These are phyloP conservation scores for Pangasius macronema DNA, from an alignment of 2,797 vertebrate genomes.

Conservation along the genomic window DNA sequence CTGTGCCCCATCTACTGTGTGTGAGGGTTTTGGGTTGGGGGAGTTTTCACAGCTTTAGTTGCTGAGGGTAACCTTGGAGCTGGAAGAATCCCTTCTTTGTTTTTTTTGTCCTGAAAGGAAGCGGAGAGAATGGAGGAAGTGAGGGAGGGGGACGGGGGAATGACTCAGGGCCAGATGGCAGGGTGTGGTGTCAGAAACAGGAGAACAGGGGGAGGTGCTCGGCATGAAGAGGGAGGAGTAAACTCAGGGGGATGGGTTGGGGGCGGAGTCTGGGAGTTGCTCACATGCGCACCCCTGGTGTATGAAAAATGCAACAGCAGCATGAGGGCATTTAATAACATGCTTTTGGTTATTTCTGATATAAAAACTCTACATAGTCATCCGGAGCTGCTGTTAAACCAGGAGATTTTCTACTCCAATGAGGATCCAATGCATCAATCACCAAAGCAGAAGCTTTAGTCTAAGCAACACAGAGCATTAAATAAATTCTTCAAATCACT, in stretches of 20 bases:
- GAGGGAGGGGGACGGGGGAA: slow-evolving; percentile 50
- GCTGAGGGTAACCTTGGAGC: slow-evolving; percentile 67
- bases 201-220: slow-evolving; percentile 61
- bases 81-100: slow-evolving; percentile 81
- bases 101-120: slow-evolving; percentile 80
- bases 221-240: slow-evolving; percentile 72
- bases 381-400: not conserved
- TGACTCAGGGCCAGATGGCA: slow-evolving; percentile 80
- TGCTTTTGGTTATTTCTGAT: not conserved
- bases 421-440: not conserved
- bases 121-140: slow-evolving; percentile 68
- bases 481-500: not conserved
- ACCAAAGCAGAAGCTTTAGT: not conserved
- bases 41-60: slow-evolving; percentile 68
- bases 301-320: slow-evolving; percentile 71
- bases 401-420: not conserved
- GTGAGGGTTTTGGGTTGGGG: slow-evolving; percentile 58
- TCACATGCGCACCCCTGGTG: slow-evolving; percentile 94
- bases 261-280: slow-evolving; percentile 74
- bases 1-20: slow-evolving; percentile 47
- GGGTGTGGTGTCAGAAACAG: slow-evolving; percentile 71
- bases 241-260: slow-evolving; percentile 60
- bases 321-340: not conserved
- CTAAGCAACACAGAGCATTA: not conserved
- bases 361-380: not conserved